phyloP scores from a whole-genome alignment of 2,797 vertebrate species.

The Anomalospiza imberbis region DNA sequence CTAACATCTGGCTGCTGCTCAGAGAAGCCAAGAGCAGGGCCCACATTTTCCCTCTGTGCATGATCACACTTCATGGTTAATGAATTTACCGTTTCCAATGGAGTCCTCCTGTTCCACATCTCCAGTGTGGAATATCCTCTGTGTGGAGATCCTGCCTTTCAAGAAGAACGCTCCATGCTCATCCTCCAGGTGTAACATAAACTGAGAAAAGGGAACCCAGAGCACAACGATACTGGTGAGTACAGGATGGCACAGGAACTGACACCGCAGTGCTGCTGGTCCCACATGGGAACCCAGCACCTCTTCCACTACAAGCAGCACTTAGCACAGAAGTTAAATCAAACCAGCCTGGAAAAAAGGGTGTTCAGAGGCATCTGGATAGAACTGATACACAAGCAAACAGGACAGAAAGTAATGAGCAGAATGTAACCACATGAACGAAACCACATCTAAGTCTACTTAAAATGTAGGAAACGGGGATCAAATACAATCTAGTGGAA shows the following conservation, averaged over 20 bases:
- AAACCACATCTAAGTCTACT: background rate
- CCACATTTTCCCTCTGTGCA: background rate
- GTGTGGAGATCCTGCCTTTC: constrained; percentile 66
- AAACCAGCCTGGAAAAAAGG: background rate
- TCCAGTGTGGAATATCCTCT: constrained; percentile 51
- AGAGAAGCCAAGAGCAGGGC: background rate
- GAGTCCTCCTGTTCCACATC: background rate
- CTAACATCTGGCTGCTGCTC: background rate
- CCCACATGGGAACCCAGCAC: background rate
- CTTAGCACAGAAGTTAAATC: background rate
- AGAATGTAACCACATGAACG: background rate
- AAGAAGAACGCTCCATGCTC: constrained; percentile 77
- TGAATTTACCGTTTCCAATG: background rate
- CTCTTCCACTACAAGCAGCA: background rate
- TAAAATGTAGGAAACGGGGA: background rate
- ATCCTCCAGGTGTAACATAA: constrained; percentile 81
- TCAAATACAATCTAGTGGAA: background rate
- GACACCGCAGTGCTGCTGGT: background rate
- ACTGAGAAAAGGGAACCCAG: constrained; percentile 63
- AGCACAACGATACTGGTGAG: background rate
- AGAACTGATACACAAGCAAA: background rate
- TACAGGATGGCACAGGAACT: fast-evolving
- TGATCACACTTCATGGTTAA: background rate
- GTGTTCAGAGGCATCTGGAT: background rate
- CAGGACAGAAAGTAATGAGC: background rate